phyloP scores from a whole-genome alignment of 2,797 vertebrate species.

The Babyrousa celebensis region DNA sequence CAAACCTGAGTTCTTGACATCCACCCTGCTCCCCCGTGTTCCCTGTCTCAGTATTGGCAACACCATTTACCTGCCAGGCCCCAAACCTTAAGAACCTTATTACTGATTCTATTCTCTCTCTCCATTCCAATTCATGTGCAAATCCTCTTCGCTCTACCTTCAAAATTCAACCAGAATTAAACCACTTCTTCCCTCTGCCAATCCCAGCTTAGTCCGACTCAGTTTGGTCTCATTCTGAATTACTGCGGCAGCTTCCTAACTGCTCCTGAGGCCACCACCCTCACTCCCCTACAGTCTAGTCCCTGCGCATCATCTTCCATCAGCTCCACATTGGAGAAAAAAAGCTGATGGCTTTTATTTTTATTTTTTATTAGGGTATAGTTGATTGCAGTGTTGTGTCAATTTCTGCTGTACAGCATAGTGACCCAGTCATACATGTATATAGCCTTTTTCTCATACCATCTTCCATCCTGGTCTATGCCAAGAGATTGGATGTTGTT shows the following conservation, averaged over 20 bases:
- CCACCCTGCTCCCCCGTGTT: not conserved
- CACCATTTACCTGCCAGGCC: not conserved
- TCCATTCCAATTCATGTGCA: slow-evolving; percentile 36
- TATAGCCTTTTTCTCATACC: no score
- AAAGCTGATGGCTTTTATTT: not conserved
- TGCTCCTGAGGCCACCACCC: no score
- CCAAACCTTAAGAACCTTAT: not conserved
- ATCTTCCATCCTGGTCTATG: no score
- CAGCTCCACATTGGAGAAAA: not conserved
- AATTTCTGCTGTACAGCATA: no score
- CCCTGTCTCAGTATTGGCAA: not conserved
- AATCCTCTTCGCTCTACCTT: slow-evolving; percentile 51
- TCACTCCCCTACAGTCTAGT: not conserved
- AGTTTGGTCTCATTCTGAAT: not conserved
- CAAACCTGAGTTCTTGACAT: slow-evolving; percentile 37
- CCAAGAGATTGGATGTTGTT: no score
- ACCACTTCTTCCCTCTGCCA: not conserved
- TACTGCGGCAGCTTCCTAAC: not conserved
- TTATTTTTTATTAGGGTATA: no score
- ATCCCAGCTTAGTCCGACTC: not conserved
- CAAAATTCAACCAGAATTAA: not conserved
- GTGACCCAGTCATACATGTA: no score
- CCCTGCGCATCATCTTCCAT: not conserved
- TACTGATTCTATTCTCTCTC: not conserved
- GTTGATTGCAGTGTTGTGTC: no score